A percentile compares a stretch with the other conserved stretches of the same genome.
Conservation (phyloP, 2,797 vertebrate genomes). For the Morelia viridis region DNA sequence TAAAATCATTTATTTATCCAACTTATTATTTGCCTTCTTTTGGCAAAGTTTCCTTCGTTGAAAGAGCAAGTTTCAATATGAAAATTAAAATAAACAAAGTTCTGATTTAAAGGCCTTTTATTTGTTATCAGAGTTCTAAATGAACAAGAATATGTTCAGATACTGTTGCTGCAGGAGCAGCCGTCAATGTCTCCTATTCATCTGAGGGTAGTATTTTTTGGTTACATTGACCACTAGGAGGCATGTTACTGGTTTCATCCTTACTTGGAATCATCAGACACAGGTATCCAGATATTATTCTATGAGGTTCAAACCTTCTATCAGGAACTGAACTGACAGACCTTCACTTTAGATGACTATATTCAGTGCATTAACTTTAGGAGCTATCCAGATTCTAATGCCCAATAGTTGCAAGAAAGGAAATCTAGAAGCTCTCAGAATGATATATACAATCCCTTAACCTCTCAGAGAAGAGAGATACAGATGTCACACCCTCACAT, state of each 20-base stretch:
- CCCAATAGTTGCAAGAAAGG: neutral
- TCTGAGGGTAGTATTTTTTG: neutral
- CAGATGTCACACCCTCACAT: neutral
- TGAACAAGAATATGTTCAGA: neutral
- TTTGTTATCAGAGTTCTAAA: neutral
- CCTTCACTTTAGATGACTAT: neutral
- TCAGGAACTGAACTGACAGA: neutral
- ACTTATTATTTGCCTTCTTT: neutral
- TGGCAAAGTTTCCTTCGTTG: neutral
- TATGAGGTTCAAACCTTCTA: neutral
- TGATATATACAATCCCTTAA: neutral
- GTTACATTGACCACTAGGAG: neutral
- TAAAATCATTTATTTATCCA: neutral
- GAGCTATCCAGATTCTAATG: neutral
- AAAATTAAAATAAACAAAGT: neutral
- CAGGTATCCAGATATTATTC: neutral
- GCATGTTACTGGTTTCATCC: neutral
- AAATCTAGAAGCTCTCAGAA: neutral
- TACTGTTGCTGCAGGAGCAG: neutral
- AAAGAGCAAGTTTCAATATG: neutral
- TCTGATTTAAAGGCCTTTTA: neutral
- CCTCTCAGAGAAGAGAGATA: neutral
- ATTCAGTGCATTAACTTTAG: neutral
- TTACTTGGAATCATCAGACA: neutral
- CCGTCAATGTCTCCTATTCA: neutral